Evolutionary conservation across 1,140 invertebrate species (phyloP), one percentile per base, ranked within the genome.

Genomic region (Maconellicoccus hirsutus): DNA sequence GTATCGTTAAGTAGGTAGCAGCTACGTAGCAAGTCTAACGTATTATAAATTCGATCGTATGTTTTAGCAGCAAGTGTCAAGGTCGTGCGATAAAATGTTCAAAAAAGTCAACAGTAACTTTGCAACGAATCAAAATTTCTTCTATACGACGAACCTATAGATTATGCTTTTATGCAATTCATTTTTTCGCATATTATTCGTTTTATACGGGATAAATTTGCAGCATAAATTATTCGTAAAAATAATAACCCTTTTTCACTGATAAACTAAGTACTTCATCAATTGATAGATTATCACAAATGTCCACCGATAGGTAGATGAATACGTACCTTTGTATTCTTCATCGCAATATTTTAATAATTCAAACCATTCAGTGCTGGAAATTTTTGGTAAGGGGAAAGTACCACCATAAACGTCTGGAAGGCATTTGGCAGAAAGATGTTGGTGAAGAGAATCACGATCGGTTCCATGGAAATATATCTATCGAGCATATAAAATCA

Each of bases 401-500:
- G 85, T 88, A 23, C 93, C 93, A 12, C 90, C 91, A 75, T 93
- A 92, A 74, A 84, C 85, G 2, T 86, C 81, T 0, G 91, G 90
- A 73, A 96, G 81, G 74, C 85, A 87, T 75, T 91, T 89, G n/a
- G 91, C 87, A 38, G 85, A 86, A 29, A 96, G 83, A 76, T 93
- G 81, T 73, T 90, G 83, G 76, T 95, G 89, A 23, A 96, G 81
- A 6, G 89, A 87, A 73, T 89, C 87, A 21, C 89, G 82, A 77
- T 94, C 91, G 0, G 84, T 89, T 23, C 92, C 91, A 77, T 94
- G 89, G 83, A 94, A 93, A 63, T 88, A 83, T 59, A 93, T 91
- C 84, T 86, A 22, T 4, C 6, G 19, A 6, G 16, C 2, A 52
- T 52, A 8, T 52, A 52, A 16, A 52, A 52, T 6, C 3, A 6